These are phyloP conservation scores for Drosophila tsacasi DNA, from an alignment of 1,140 invertebrate species.

Conservation along the genomic window DNA sequence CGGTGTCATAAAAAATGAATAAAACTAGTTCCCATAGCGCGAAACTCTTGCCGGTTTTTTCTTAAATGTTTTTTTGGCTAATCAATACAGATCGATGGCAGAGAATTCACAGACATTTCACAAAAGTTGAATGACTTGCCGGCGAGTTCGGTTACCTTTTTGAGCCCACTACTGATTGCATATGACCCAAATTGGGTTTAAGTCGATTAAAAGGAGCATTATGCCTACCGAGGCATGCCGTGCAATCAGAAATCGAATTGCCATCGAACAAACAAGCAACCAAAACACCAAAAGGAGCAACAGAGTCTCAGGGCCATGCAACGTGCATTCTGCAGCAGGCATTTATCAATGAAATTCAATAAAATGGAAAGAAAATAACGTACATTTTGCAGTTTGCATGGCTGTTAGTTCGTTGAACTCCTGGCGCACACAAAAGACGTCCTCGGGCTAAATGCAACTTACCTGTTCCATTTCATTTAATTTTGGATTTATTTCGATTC, in stretches of 20 bases:
- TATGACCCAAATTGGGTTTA: slow-evolving; percentile 72
- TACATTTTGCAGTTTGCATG: slow-evolving; percentile 50
- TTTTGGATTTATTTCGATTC: slow-evolving; percentile 38
- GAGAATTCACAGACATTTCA: slow-evolving; percentile 44
- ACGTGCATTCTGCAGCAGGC: slow-evolving; percentile 49
- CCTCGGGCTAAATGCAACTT: slow-evolving; percentile 48
- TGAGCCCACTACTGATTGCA: slow-evolving; percentile 59
- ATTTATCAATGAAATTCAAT: slow-evolving; percentile 78
- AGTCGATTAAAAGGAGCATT: slow-evolving; percentile 61
- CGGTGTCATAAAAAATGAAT: slow-evolving; percentile 43
- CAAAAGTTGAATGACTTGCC: slow-evolving; percentile 73
- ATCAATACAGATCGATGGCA: slow-evolving; percentile 63
- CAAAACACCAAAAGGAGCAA: slow-evolving; percentile 43
- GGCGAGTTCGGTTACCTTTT: slow-evolving; percentile 56
- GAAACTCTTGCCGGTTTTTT: slow-evolving; percentile 33
- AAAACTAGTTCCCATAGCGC: slow-evolving; percentile 54
- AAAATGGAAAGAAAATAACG: slow-evolving; percentile 3
- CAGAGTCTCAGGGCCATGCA: slow-evolving; percentile 45
- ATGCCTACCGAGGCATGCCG: slow-evolving; percentile 37
- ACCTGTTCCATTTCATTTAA: slow-evolving; percentile 59
- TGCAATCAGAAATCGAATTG: slow-evolving; percentile 76
- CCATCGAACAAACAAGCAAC: slow-evolving; percentile 74
- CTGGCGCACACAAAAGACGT: slow-evolving; percentile 22
- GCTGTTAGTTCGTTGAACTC: slow-evolving; percentile 32
- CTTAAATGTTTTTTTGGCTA: slow-evolving; percentile 22